Conservation (phyloP, 2,888 invertebrate species). For the Trichacis sp. region DNA sequence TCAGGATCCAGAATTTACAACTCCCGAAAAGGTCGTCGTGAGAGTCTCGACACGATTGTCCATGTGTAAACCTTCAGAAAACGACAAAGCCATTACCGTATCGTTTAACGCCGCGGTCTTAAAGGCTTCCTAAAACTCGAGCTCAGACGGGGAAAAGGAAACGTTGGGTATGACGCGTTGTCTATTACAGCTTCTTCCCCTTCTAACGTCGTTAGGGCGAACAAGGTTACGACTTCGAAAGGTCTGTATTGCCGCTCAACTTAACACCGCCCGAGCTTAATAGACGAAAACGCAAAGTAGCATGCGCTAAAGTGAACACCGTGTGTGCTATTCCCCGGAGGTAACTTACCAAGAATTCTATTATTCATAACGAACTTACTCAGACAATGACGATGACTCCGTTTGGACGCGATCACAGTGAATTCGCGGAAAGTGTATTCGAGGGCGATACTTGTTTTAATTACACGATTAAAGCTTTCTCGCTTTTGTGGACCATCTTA, state of each 20-base stretch:
- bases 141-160: not conserved
- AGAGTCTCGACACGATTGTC: not conserved
- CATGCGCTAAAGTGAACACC: slow-evolving; percentile 7
- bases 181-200: slow-evolving; percentile 10
- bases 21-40: not conserved
- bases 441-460: too few species aligned
- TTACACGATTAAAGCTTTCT: too few species aligned
- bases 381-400: not conserved
- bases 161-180: not conserved
- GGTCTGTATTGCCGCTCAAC: slow-evolving; percentile 42
- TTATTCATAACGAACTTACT: not conserved
- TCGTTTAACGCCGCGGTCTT: not conserved
- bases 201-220: slow-evolving; percentile 40
- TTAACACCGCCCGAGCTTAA: slow-evolving; percentile 43
- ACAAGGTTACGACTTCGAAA: slow-evolving; percentile 39
- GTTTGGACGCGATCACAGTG: too few species aligned
- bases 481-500: too few species aligned
- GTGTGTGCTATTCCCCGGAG: slow-evolving; percentile 9
- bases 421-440: too few species aligned
- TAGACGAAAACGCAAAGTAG: slow-evolving; percentile 21
- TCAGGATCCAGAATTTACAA: not conserved
- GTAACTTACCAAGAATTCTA: not conserved
- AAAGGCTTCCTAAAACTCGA: not conserved
- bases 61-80: not conserved
- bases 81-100: not conserved